Evolutionary conservation across 1,140 invertebrate species (phyloP).

Genomic region (Meloidogyne exigua): DNA sequence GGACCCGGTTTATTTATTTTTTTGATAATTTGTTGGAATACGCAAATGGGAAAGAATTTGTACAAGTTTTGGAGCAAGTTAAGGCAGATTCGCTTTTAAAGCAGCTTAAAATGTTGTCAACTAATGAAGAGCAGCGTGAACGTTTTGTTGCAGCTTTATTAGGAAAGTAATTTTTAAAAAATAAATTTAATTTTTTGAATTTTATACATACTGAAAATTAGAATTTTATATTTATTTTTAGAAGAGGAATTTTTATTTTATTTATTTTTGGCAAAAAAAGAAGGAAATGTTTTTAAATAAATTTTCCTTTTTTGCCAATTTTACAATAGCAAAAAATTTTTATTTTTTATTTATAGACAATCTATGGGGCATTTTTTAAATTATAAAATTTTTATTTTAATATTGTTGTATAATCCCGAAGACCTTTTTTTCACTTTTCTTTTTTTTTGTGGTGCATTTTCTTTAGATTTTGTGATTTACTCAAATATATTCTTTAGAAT

Average conservation of each 20-base stretch:
- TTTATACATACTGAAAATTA: background rate
- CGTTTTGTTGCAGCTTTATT: slow-evolving; percentile 19
- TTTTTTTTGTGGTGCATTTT: background rate
- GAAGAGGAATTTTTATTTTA: no score
- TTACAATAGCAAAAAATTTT: background rate
- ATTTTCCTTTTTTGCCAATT: no score
- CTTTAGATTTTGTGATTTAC: background rate
- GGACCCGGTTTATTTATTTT: slow-evolving; percentile 41
- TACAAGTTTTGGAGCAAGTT: slow-evolving; percentile 26
- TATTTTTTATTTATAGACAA: background rate
- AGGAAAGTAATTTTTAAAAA: background rate
- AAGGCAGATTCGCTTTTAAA: background rate
- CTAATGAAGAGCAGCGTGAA: slow-evolving; percentile 15
- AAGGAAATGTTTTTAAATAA: no score
- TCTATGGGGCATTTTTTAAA: background rate
- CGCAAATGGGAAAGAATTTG: slow-evolving; percentile 46
- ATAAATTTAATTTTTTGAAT: background rate
- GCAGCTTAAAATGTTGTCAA: background rate
- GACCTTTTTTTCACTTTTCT: background rate
- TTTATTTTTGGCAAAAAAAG: no score
- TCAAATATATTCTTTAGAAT: no score
- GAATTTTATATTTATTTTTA: no score
- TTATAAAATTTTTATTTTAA: background rate
- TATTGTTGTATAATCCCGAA: background rate
- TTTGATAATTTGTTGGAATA: slow-evolving; percentile 36